These are phyloP conservation scores for Actinia tenebrosa DNA, from an alignment of 64 coral and sea anemone species.

Conservation along the genomic window DNA sequence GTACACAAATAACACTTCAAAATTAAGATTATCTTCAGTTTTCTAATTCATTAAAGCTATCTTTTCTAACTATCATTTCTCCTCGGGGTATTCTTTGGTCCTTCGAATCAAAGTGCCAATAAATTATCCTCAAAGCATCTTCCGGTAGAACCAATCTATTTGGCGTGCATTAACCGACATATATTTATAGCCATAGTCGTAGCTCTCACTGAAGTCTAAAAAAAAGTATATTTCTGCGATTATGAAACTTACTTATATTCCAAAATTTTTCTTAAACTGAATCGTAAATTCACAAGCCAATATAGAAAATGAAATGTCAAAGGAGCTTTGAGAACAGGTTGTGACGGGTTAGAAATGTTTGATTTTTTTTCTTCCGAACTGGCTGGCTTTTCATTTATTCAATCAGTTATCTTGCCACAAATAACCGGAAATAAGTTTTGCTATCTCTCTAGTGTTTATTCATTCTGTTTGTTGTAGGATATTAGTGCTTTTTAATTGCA, in stretches of 20 bases:
- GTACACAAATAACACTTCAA: conserved; percentile 5
- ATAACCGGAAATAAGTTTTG: background rate
- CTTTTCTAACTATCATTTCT: background rate
- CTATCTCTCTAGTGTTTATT: background rate
- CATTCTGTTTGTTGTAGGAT: background rate
- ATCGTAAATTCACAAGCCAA: too few species aligned
- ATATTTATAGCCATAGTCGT: too few species aligned
- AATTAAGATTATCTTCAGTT: background rate
- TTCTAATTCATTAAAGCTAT: conserved; percentile 9
- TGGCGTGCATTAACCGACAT: too few species aligned
- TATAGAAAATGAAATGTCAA: too few species aligned
- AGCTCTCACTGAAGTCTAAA: too few species aligned
- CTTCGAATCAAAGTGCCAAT: background rate
- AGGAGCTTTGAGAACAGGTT: background rate
- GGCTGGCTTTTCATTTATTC: background rate
- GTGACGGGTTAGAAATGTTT: background rate
- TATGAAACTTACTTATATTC: too few species aligned
- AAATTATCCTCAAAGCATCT: background rate
- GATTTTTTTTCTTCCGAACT: background rate
- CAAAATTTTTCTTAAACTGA: too few species aligned
- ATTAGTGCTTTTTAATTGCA: background rate
- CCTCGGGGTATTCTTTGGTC: background rate
- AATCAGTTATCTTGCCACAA: background rate
- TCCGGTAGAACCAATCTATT: background rate
- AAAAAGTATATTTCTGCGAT: too few species aligned